phyloP scores from a whole-genome alignment of 2,797 vertebrate genomes.

The Limosa lapponica region DNA sequence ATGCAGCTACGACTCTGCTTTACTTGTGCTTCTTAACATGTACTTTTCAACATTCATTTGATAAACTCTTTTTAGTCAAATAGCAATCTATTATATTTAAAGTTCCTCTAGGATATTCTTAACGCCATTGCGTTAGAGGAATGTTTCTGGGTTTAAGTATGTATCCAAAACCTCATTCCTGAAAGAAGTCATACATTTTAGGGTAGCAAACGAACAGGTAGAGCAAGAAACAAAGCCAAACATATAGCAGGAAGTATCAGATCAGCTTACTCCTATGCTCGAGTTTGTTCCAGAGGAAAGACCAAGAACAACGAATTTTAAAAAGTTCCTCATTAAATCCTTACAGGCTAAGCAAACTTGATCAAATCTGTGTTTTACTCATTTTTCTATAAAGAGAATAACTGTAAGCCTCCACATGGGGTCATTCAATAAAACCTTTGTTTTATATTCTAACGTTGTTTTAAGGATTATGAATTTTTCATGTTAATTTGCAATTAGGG shows the following conservation, averaged over 20 bases:
- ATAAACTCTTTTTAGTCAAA: background rate
- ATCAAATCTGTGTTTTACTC: background rate
- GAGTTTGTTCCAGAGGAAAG: background rate
- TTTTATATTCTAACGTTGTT: background rate
- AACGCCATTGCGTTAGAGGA: background rate
- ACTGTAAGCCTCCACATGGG: background rate
- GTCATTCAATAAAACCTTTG: background rate
- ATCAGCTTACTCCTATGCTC: background rate
- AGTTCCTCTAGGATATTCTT: background rate
- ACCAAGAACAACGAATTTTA: background rate
- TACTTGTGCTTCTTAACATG: background rate
- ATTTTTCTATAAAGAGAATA: background rate
- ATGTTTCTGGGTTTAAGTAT: background rate
- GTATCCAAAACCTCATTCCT: background rate
- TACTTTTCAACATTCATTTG: background rate
- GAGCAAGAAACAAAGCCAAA: slow-evolving; percentile 5
- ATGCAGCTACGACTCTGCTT: background rate
- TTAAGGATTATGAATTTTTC: background rate
- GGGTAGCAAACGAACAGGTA: background rate
- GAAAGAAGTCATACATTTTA: background rate
- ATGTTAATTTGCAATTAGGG: background rate
- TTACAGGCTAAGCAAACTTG: background rate
- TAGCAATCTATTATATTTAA: background rate
- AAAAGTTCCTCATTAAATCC: background rate
- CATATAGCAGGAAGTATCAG: background rate